Conservation (phyloP, 1,140 invertebrate genomes). For the Diachasma alloeum region DNA sequence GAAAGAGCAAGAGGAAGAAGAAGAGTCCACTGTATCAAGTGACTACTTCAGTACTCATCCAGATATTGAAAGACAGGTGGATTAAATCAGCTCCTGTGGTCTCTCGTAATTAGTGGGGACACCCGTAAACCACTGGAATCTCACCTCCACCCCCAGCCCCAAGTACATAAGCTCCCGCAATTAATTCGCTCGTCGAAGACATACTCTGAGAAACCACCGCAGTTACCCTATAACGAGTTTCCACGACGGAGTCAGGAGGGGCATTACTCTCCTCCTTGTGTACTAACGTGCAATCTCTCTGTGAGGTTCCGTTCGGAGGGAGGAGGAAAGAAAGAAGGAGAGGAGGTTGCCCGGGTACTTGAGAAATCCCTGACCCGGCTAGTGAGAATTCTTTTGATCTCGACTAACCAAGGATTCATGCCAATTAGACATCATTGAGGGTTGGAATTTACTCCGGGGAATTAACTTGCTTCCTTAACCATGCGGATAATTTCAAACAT, state of each 20-base stretch:
- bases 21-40: no score
- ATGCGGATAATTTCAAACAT: neutral
- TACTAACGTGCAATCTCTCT: neutral
- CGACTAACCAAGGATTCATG: slow-evolving; percentile 8
- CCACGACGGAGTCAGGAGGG: neutral
- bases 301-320: neutral
- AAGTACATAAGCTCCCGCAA: neutral
- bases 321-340: neutral
- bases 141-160: neutral
- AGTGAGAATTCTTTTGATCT: slow-evolving; percentile 26
- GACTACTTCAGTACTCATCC: no score
- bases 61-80: neutral
- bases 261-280: neutral
- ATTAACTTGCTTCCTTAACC: slow-evolving; percentile 4
- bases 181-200: slow-evolving; percentile 1
- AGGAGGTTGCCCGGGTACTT: neutral
- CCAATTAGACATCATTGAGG: slow-evolving; percentile 12
- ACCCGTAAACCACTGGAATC: neutral
- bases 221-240: slow-evolving; percentile 10
- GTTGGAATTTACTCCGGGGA: neutral
- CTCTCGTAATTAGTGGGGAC: neutral
- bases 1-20: no score
- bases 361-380: slow-evolving; percentile 13
- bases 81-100: neutral
- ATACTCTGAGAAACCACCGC: neutral